These are phyloP conservation scores for Psilopsiagon aymara DNA, from an alignment of 2,113 vertebrate species.

Conservation along the genomic window DNA sequence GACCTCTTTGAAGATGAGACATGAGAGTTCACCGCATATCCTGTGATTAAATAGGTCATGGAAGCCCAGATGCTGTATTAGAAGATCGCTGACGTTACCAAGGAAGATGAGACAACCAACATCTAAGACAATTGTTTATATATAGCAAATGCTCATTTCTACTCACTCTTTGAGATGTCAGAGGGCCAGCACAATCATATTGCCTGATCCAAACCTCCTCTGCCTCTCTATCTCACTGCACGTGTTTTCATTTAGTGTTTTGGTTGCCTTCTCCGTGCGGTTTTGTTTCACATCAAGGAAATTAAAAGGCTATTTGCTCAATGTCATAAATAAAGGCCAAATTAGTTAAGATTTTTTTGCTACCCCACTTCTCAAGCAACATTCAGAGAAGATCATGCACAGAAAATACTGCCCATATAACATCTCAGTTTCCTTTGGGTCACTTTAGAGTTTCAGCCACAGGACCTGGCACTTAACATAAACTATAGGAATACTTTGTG, in stretches of 20 bases:
- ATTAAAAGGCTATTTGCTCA: background rate
- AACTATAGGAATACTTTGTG: background rate
- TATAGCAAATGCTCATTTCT: background rate
- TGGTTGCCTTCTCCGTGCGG: background rate
- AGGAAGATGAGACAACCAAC: background rate
- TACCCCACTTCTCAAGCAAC: background rate
- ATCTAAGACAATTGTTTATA: background rate
- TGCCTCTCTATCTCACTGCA: background rate
- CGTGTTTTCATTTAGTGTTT: background rate
- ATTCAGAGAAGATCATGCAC: background rate
- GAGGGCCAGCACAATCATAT: background rate
- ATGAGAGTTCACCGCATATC: background rate
- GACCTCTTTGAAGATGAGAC: background rate
- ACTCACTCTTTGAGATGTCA: background rate
- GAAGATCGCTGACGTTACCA: background rate
- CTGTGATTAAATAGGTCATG: background rate
- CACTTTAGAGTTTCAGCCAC: background rate
- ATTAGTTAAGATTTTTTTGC: background rate
- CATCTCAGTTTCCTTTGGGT: background rate
- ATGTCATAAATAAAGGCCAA: background rate
- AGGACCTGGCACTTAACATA: rapidly evolving
- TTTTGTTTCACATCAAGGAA: background rate
- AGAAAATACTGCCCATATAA: background rate
- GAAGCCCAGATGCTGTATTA: background rate
- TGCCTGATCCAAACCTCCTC: background rate